Percentiles rank a stretch among this genome's conserved stretches.
These are phyloP conservation scores for Tetragnatha montana DNA, from an alignment of 2,888 invertebrate genomes.

Conservation along the genomic window DNA sequence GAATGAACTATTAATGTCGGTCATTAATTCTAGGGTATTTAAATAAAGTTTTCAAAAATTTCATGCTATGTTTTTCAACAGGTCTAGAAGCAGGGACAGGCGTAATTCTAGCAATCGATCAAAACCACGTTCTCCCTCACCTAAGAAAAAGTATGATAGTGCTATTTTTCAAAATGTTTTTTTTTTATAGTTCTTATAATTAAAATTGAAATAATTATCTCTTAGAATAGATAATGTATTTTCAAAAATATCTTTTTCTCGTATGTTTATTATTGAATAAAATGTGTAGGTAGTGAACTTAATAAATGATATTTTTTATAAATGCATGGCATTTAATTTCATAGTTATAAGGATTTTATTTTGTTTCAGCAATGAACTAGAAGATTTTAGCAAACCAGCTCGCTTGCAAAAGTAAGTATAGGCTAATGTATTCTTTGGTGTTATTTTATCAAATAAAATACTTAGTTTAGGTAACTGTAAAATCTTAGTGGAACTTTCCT, in stretches of 20 bases:
- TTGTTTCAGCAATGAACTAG: constrained; percentile 33
- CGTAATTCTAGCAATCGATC: constrained; percentile 32
- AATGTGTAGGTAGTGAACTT: no score
- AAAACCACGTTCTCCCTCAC: constrained; percentile 46
- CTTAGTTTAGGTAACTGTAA: neutral
- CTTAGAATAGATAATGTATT: no score
- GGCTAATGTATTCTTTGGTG: neutral
- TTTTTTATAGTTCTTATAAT: neutral
- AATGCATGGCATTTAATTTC: no score
- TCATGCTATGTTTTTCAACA: neutral
- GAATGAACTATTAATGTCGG: no score
- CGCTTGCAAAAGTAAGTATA: constrained; percentile 46
- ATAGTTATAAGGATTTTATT: neutral
- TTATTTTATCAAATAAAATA: neutral
- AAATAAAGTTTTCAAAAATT: no score
- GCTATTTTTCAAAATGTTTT: neutral
- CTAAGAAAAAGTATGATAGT: constrained; percentile 39
- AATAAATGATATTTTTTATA: no score
- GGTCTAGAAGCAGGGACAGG: constrained; percentile 55
- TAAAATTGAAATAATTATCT: neutral
- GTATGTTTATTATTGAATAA: no score
- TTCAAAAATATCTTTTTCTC: no score
- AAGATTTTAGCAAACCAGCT: constrained; percentile 54
- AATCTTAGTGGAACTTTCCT: neutral
- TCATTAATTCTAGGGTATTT: no score